Percentiles rank a stretch among this genome's conserved stretches.
Conservation (phyloP, 2,888 invertebrate genomes). For the Brachypalpus laphriformis region DNA sequence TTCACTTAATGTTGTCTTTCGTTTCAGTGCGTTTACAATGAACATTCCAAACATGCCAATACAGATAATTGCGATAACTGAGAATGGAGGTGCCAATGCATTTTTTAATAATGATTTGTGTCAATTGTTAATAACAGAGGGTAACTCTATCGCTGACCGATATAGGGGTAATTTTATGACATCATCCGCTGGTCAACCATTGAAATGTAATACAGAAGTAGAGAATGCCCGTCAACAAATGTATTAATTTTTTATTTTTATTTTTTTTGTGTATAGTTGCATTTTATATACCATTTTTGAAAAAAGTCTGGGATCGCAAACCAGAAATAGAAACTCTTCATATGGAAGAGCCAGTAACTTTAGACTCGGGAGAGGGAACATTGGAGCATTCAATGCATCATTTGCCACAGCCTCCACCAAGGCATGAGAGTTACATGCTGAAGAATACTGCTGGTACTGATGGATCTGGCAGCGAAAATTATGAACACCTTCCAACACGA, state of each 20-base stretch:
- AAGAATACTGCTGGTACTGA: conserved; percentile 84
- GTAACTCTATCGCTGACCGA: conserved; percentile 95
- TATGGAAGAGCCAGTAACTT: conserved; percentile 88
- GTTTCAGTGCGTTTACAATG: conserved; percentile 92
- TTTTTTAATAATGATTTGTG: conserved; percentile 95
- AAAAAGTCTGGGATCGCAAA: conserved; percentile 97
- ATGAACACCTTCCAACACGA: conserved; percentile 86
- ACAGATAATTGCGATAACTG: conserved; percentile 96
- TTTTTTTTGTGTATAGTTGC: conserved; percentile 86
- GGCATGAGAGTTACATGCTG: conserved; percentile 91
- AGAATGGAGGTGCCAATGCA: conserved; percentile 93
- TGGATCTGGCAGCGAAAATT: conserved; percentile 87
- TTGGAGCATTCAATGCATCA: conserved; percentile 88
- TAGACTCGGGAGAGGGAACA: conserved; percentile 88
- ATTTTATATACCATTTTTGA: conserved; percentile 97
- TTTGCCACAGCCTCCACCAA: conserved; percentile 87
- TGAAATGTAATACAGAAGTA: conserved; percentile 87
- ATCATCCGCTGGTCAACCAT: conserved; percentile 91
- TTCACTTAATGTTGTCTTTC: too few relatives aligned
- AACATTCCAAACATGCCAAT: conserved; percentile 96
- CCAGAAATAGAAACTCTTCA: conserved; percentile 97
- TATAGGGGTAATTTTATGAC: conserved; percentile 96
- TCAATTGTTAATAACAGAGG: conserved; percentile 95
- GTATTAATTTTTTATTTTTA: background rate
- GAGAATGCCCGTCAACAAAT: background rate